A percentile compares a stretch with the other conserved stretches of the same genome.
These are phyloP conservation scores for Theocolax elegans DNA, from an alignment of 1,140 invertebrate species.

Conservation along the genomic window DNA sequence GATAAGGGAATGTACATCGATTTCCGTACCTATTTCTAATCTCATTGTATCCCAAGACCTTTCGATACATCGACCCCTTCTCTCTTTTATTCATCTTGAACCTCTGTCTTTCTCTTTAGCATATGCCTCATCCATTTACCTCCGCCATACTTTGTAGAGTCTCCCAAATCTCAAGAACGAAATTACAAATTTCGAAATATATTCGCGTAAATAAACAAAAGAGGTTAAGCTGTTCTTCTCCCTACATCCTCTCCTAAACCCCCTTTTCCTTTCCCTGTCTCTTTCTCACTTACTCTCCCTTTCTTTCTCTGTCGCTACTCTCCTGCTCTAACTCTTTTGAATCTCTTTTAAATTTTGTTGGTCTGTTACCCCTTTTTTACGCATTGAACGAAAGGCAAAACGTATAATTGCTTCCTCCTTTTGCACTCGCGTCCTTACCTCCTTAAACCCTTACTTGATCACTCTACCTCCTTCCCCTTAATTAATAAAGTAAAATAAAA, in stretches of 20 bases:
- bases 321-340: background rate
- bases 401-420: constrained; percentile 14
- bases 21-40: constrained; percentile 16
- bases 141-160: too few relatives aligned
- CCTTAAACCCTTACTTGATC: background rate
- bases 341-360: constrained; percentile 16
- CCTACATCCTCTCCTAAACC: constrained; percentile 20
- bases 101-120: constrained; percentile 1
- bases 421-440: background rate
- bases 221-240: too few relatives aligned
- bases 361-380: constrained; percentile 3
- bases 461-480: too few relatives aligned
- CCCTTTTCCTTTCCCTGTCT: constrained; percentile 19
- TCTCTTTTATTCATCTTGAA: background rate
- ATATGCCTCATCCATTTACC: too few relatives aligned
- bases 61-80: background rate
- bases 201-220: too few relatives aligned
- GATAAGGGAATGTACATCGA: constrained; percentile 15
- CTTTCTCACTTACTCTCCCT: background rate
- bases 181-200: too few relatives aligned
- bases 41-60: too few relatives aligned
- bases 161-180: too few relatives aligned
- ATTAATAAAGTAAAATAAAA: too few relatives aligned
- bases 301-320: background rate
- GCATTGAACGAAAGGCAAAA: constrained; percentile 15